These are phyloP conservation scores for Harpagifer antarcticus DNA, from an alignment of 2,797 vertebrate species.

Conservation along the genomic window DNA sequence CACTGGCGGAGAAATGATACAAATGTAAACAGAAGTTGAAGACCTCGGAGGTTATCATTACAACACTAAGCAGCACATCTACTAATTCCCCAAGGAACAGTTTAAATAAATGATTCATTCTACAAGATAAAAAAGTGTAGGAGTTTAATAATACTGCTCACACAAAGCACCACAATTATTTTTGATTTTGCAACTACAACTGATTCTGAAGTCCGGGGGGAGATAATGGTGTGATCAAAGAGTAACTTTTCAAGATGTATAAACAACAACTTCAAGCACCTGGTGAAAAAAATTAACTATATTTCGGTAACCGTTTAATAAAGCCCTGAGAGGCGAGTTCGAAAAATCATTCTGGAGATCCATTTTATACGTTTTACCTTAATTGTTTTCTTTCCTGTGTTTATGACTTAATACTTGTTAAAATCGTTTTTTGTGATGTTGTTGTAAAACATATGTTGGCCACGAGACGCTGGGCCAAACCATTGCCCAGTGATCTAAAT, in stretches of 20 bases:
- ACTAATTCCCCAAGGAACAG: neutral
- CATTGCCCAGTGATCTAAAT: too few species aligned
- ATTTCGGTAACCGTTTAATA: too few species aligned
- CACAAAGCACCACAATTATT: neutral
- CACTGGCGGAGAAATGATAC: neutral
- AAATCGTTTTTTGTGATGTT: too few species aligned
- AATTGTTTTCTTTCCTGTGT: too few species aligned
- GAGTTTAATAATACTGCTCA: neutral
- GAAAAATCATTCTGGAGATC: neutral
- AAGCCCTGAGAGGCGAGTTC: too few species aligned
- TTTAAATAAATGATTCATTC: neutral
- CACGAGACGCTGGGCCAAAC: too few species aligned
- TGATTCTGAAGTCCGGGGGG: neutral
- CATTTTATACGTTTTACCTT: too few species aligned
- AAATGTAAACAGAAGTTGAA: neutral
- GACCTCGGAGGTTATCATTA: neutral
- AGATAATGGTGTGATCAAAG: neutral
- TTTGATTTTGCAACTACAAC: neutral
- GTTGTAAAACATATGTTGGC: too few species aligned
- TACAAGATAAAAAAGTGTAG: conserved; percentile 4
- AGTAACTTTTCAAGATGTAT: too few species aligned
- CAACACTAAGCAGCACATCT: neutral
- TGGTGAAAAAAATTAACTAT: too few species aligned
- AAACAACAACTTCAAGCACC: neutral
- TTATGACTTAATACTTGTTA: too few species aligned